A percentile compares a stretch with the other conserved stretches of the same genome.
phyloP scores from a whole-genome alignment of 2,888 invertebrate genomes.

The Synergus gifuensis region DNA sequence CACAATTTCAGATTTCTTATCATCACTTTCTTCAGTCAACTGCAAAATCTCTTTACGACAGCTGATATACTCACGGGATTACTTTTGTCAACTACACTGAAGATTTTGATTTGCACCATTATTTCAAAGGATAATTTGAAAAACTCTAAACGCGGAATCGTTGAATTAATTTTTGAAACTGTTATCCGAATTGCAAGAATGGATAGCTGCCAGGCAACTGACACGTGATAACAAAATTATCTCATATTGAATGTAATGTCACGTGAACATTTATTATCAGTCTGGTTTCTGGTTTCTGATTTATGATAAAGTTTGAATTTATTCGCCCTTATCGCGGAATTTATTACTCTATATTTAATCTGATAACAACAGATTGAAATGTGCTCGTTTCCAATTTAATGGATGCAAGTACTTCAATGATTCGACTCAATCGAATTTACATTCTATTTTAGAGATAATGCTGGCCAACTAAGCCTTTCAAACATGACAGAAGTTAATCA shows the following conservation, averaged over 20 bases:
- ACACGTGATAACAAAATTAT: constrained; percentile 66
- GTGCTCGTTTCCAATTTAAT: constrained; percentile 24
- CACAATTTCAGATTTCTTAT: constrained; percentile 14
- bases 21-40: constrained; percentile 25
- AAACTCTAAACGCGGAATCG: neutral
- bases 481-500: constrained; percentile 33
- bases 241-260: constrained; percentile 63
- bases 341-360: constrained; percentile 15
- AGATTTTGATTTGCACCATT: constrained; percentile 72
- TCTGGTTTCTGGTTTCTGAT: constrained; percentile 56
- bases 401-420: neutral
- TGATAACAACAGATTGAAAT: neutral
- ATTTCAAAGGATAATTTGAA: constrained; percentile 43
- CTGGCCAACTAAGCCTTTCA: neutral
- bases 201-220: constrained; percentile 63
- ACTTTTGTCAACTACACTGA: constrained; percentile 68
- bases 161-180: constrained; percentile 12
- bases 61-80: constrained; percentile 66
- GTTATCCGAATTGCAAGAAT: constrained; percentile 48
- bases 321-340: constrained; percentile 27
- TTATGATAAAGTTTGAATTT: constrained; percentile 58
- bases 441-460: constrained; percentile 7
- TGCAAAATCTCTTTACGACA: constrained; percentile 16
- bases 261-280: constrained; percentile 61
- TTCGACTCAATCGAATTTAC: neutral